Evolutionary conservation across 2,888 invertebrate genomes (phyloP).

Genomic region (Trachelus iudaicus): DNA sequence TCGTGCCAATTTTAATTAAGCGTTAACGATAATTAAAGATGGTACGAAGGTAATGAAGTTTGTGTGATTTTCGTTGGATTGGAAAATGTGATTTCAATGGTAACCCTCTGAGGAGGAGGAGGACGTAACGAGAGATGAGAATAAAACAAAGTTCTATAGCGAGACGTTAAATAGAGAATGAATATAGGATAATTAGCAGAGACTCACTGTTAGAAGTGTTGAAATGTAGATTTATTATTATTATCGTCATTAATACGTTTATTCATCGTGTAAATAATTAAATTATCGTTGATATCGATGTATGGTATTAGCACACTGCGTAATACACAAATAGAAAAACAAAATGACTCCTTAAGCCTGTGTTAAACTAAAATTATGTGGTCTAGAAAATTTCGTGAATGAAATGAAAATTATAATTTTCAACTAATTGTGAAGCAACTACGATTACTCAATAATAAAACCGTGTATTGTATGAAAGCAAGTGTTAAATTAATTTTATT

Average conservation of each 20-base stretch:
- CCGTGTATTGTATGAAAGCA: not conserved
- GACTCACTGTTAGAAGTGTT: constrained; percentile 19
- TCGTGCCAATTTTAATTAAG: constrained; percentile 17
- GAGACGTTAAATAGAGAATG: not conserved
- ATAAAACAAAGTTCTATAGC: not conserved
- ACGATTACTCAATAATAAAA: not conserved
- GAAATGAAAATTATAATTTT: not conserved
- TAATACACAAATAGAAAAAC: constrained; percentile 19
- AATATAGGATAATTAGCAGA: constrained; percentile 12
- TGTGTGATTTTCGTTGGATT: constrained; percentile 20
- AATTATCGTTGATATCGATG: constrained; percentile 18
- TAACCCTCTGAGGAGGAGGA: not conserved
- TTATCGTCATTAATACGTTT: not conserved
- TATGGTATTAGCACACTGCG: constrained; percentile 16
- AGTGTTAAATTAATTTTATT: not conserved
- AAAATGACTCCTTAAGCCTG: constrained; percentile 16
- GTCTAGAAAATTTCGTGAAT: not conserved
- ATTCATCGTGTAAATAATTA: constrained; percentile 18
- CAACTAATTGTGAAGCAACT: not conserved
- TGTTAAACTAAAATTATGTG: constrained; percentile 13
- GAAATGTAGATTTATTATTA: constrained; percentile 13
- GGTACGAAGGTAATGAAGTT: constrained; percentile 11
- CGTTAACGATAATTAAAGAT: constrained; percentile 11
- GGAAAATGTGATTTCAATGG: constrained; percentile 19
- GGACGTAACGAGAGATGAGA: not conserved